Conservation (phyloP, 2,888 invertebrate genomes). For the Phaonia tiefii region DNA sequence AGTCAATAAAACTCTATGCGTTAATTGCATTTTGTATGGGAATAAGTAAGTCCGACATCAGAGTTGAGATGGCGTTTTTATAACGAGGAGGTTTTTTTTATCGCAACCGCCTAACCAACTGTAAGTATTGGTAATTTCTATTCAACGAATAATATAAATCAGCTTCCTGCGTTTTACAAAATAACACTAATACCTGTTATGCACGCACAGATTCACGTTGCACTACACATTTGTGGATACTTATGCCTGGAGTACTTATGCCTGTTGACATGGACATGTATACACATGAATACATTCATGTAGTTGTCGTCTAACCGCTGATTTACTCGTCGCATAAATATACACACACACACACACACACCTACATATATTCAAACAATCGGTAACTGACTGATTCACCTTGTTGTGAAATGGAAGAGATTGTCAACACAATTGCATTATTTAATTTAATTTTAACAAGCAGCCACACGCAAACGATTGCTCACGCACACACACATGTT, state of each 20-base stretch:
- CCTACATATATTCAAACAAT: background rate
- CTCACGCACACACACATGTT: background rate
- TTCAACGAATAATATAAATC: too few relatives aligned
- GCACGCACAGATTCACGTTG: background rate
- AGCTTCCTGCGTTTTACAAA: background rate
- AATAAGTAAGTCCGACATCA: too few relatives aligned
- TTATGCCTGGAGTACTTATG: background rate
- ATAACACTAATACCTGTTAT: background rate
- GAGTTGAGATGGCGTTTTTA: too few relatives aligned
- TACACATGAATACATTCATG: background rate
- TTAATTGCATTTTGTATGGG: too few relatives aligned
- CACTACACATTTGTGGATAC: background rate
- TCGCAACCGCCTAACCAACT: too few relatives aligned
- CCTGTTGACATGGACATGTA: background rate
- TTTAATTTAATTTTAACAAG: conserved; percentile 27
- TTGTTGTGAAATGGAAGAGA: conserved; percentile 9
- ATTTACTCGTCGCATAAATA: background rate
- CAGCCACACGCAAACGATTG: background rate
- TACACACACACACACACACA: background rate
- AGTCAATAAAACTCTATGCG: too few relatives aligned
- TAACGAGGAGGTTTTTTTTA: too few relatives aligned
- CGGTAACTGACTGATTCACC: background rate
- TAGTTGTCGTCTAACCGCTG: background rate
- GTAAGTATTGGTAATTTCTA: too few relatives aligned
- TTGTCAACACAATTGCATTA: conserved; percentile 27